Conservation (phyloP, 2,888 invertebrate species). For the Hemithea aestivaria region DNA sequence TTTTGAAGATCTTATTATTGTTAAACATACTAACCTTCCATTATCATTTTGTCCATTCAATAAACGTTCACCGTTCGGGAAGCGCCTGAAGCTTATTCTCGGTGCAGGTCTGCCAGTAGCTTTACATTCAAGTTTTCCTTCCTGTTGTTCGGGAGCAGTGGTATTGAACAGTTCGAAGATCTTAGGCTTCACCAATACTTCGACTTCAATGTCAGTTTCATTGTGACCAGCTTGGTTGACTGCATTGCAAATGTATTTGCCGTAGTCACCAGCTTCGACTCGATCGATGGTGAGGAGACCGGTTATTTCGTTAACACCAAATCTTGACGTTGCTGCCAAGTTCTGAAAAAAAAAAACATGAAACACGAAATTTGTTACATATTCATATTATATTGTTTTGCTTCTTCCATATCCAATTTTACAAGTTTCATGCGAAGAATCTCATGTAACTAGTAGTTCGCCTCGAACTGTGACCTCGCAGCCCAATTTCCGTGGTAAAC, state of each 20-base stretch:
- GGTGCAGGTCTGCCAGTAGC: slow-evolving; percentile 91
- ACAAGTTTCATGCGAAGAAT: no score
- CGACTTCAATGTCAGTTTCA: slow-evolving; percentile 83
- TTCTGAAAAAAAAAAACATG: slow-evolving; percentile 76
- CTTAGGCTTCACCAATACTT: slow-evolving; percentile 87
- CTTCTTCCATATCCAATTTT: no score
- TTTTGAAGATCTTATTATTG: background rate
- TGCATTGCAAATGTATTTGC: slow-evolving; percentile 89
- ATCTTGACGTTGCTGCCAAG: slow-evolving; percentile 81
- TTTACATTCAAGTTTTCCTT: slow-evolving; percentile 85
- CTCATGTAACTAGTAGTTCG: no score
- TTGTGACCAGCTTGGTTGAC: slow-evolving; percentile 87
- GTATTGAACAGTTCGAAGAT: slow-evolving; percentile 88
- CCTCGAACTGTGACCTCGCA: no score
- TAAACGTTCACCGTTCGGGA: slow-evolving; percentile 82
- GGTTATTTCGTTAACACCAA: slow-evolving; percentile 83
- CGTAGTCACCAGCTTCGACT: slow-evolving; percentile 88
- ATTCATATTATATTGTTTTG: no score
- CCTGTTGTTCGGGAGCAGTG: slow-evolving; percentile 81
- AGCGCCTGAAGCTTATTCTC: slow-evolving; percentile 87
- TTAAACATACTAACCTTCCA: slow-evolving; percentile 50
- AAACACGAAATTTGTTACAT: no score
- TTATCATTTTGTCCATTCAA: slow-evolving; percentile 82
- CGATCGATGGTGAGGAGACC: slow-evolving; percentile 86
- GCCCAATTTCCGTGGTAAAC: no score